These are phyloP conservation scores for Agonopterix heracliana DNA, from an alignment of 2,888 invertebrate genomes.

Conservation along the genomic window DNA sequence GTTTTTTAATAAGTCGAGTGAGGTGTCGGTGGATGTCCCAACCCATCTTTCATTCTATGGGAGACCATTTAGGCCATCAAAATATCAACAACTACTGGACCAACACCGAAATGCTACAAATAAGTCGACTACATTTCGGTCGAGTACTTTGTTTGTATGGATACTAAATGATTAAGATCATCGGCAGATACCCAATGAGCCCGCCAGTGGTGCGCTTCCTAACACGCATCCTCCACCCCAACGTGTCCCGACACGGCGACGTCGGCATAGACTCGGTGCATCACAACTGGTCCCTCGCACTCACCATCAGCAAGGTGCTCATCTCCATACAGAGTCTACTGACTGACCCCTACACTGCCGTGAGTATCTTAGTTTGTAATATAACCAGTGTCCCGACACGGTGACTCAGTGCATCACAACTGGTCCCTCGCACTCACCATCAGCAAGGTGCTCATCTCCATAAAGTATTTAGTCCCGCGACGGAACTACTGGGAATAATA, in stretches of 20 bases:
- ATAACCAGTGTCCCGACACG: slow-evolving; percentile 91
- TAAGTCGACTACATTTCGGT: no score
- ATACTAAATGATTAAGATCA: neutral
- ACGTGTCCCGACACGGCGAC: slow-evolving; percentile 95
- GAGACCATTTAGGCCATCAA: no score
- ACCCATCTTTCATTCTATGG: no score
- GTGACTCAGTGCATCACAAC: slow-evolving; percentile 96
- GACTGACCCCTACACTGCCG: slow-evolving; percentile 92
- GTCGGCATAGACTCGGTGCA: slow-evolving; percentile 96
- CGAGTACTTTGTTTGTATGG: no score
- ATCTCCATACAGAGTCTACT: slow-evolving; percentile 91
- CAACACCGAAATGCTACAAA: no score
- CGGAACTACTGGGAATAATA: no score
- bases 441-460: slow-evolving; percentile 90
- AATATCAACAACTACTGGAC: no score
- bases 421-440: slow-evolving; percentile 97
- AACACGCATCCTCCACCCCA: slow-evolving; percentile 95
- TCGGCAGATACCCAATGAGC: slow-evolving; percentile 85
- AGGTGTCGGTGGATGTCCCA: no score
- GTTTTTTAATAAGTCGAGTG: no score
- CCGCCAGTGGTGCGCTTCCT: slow-evolving; percentile 95
- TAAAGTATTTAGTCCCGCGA: no score
- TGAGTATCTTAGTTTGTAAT: slow-evolving; percentile 49
- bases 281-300: slow-evolving; percentile 96
- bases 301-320: slow-evolving; percentile 92